A percentile compares a stretch with the other conserved stretches of the same genome.
Evolutionary conservation across 2,113 vertebrate genomes (phyloP).

Genomic region (Acrocephalus arundinaceus): DNA sequence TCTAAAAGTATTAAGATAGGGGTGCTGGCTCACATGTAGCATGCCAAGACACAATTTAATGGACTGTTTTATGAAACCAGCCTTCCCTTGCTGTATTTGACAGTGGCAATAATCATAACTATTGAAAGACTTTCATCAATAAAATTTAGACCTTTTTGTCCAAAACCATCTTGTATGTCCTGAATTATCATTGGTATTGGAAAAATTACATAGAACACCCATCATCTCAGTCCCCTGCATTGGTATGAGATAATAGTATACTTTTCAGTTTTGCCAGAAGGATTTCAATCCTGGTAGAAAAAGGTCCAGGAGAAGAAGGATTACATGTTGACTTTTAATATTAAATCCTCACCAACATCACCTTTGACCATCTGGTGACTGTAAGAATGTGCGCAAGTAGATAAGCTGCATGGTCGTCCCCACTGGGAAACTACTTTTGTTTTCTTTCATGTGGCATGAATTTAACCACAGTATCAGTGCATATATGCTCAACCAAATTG

Average conservation of each 20-base stretch:
- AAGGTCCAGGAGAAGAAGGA: background rate
- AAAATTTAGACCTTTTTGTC: background rate
- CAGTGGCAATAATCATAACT: background rate
- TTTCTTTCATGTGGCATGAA: background rate
- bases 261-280: background rate
- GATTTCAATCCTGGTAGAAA: background rate
- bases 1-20: background rate
- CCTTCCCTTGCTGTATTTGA: background rate
- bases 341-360: background rate
- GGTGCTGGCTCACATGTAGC: background rate
- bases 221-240: accelerated
- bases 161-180: background rate
- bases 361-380: background rate
- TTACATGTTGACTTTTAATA: background rate
- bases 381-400: accelerated
- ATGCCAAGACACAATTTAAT: background rate
- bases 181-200: background rate
- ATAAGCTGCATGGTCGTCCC: background rate
- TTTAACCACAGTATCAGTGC: background rate
- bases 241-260: background rate
- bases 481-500: accelerated
- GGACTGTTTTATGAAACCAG: background rate
- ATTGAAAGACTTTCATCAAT: background rate
- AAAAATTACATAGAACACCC: background rate
- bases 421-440: background rate